Evolutionary conservation across 2,113 vertebrate genomes (phyloP).

Genomic region (Cranoglanis bouderius): DNA sequence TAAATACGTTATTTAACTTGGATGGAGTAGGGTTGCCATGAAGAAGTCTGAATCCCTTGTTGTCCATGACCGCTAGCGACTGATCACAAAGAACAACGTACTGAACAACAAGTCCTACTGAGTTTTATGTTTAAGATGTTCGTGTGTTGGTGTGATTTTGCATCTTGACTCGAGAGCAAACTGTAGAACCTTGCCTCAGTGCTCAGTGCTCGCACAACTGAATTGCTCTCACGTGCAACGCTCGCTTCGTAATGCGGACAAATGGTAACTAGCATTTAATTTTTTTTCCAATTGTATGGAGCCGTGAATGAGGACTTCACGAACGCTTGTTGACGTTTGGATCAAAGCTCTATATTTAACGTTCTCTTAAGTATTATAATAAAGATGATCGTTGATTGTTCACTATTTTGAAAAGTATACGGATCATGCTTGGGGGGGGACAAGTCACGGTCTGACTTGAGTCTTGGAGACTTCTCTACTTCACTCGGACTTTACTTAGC

Average conservation of each 20-base stretch:
- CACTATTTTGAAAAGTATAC: too few species aligned
- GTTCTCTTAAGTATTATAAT: neutral
- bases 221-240: too few species aligned
- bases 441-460: too few species aligned
- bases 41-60: too few species aligned
- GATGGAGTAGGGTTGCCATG: too few species aligned
- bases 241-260: too few species aligned
- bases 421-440: too few species aligned
- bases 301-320: neutral
- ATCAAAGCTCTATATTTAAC: neutral
- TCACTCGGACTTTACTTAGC: constrained; percentile 40
- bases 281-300: neutral
- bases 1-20: neutral
- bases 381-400: neutral
- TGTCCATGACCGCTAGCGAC: too few species aligned
- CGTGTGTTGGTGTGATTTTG: neutral
- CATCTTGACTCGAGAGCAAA: neutral
- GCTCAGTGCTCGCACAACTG: neutral
- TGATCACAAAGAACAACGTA: too few species aligned
- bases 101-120: too few species aligned
- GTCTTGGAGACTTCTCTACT: neutral
- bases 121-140: neutral
- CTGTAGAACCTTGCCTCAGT: neutral
- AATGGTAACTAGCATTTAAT: neutral
- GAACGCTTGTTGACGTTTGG: neutral